Evolutionary conservation across 2,797 vertebrate species (phyloP), one percentile per base, ranked within the genome.

Genomic region (Astyanax mexicanus): DNA sequence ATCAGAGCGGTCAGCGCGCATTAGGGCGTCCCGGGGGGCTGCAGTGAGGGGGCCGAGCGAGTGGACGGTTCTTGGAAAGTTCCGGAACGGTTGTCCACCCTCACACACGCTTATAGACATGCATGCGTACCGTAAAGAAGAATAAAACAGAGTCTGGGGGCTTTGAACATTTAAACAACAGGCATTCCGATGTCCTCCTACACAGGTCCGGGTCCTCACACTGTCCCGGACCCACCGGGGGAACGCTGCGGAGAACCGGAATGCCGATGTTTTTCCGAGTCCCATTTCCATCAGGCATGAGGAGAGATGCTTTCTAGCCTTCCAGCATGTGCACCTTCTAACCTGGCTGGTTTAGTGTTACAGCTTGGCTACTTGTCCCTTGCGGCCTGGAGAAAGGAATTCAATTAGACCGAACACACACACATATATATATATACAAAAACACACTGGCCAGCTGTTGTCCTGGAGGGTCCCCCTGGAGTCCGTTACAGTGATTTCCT

Each of bases 1-100:
- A 66, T 72, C 27, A 54, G 38, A 72, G 49, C 49, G 32, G 70
- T 64, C 55, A 70, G 64, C 35, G 70, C 61, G 23, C 60, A 74
- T 81, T 69, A 74, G 44, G 42, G 45, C 42, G 4, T 35, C 75
- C 69, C 72, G 21, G 60, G 54, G 80, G 83, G 83, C 64, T 83
- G 32, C 49, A 78, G 79, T 81, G 78, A 78, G 80, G 68, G 73
- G 77, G 75, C 75, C 81, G 75, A 69, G 80, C 58, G 84, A 85
- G 84, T 58, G 55, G 15, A 35, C 29, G 58, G 58, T 86, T 86
- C 84, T 84, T 69, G 83, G 81, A 79, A 77, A 84, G 80, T 87
- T 88, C 72, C 82, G 79, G 75, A 83, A 83, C 47, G 74, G 75
- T 74, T 89, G 81, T 90, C 87, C 88, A 77, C 88, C 88, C 83